Evolutionary conservation across 2,888 invertebrate genomes (phyloP).

Genomic region (Ophion slaviceki): DNA sequence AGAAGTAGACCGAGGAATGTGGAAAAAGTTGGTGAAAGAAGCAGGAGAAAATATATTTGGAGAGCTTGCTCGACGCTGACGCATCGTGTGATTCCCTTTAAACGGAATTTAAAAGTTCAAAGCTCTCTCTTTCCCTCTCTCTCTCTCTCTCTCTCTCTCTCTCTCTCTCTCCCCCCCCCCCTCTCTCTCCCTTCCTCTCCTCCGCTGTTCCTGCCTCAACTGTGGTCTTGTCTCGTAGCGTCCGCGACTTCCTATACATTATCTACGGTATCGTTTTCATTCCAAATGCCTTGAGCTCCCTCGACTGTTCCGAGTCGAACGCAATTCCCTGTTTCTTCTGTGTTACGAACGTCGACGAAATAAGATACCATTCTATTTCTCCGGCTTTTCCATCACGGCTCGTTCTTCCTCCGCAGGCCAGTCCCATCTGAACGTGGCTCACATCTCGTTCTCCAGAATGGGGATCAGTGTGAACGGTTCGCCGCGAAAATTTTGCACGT

Average conservation of each 20-base stretch:
- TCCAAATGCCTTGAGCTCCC: slow-evolving; percentile 43
- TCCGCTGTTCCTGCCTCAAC: neutral
- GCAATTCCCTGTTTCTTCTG: slow-evolving; percentile 56
- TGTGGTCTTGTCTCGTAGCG: slow-evolving; percentile 6
- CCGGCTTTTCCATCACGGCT: slow-evolving; percentile 46
- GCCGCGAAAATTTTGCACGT: slow-evolving; percentile 6
- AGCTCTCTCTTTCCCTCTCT: slow-evolving; percentile 25
- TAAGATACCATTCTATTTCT: slow-evolving; percentile 43
- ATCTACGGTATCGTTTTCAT: slow-evolving; percentile 42
- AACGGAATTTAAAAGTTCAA: slow-evolving; percentile 52
- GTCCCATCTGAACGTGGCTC: slow-evolving; percentile 42
- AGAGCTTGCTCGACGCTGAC: slow-evolving; percentile 33
- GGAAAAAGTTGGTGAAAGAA: slow-evolving; percentile 19
- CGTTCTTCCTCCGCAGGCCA: slow-evolving; percentile 31
- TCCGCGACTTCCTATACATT: neutral
- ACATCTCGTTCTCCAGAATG: slow-evolving; percentile 31
- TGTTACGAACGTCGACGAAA: slow-evolving; percentile 34
- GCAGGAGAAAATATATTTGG: slow-evolving; percentile 39
- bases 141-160: neutral
- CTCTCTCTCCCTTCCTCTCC: neutral
- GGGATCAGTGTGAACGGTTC: slow-evolving; percentile 24
- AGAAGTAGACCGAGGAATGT: slow-evolving; percentile 24
- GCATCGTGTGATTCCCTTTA: slow-evolving; percentile 32
- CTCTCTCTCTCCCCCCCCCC: no score
- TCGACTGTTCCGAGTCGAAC: slow-evolving; percentile 42